Evolutionary conservation across 2,113 vertebrate genomes (phyloP).

Genomic region (Mixornis gularis): DNA sequence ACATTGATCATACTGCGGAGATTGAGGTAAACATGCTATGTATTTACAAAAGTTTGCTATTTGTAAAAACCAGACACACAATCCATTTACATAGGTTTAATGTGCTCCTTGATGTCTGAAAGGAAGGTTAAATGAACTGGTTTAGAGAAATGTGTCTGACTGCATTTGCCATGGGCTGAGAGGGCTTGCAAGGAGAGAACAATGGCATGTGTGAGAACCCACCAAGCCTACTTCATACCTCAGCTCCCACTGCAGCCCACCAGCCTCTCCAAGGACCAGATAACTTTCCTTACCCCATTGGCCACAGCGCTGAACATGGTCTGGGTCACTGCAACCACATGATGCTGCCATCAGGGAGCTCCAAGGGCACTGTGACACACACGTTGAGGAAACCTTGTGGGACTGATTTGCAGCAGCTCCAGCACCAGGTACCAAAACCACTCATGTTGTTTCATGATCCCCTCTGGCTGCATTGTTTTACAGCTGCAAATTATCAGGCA

Average conservation of each 20-base stretch:
- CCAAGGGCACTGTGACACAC: no score
- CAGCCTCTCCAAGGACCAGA: background rate
- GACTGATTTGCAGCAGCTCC: background rate
- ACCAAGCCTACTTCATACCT: background rate
- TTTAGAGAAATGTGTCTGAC: background rate
- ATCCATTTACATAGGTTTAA: background rate
- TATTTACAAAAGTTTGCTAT: background rate
- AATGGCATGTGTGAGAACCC: fast-evolving
- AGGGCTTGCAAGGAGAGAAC: background rate
- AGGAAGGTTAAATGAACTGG: background rate
- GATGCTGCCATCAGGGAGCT: background rate
- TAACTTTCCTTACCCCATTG: fast-evolving
- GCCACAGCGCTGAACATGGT: fast-evolving
- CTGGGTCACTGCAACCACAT: background rate
- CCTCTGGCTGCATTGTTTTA: background rate
- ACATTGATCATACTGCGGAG: background rate
- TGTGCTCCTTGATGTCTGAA: background rate
- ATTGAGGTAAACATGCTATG: background rate
- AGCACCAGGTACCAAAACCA: background rate
- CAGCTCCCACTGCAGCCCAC: background rate
- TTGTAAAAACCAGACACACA: background rate
- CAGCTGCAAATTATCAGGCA: background rate
- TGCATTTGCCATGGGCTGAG: background rate
- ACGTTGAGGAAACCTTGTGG: fast-evolving
- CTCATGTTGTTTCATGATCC: fast-evolving